Percentiles rank a stretch among this genome's conserved stretches.
phyloP scores from a whole-genome alignment of 92 coral and sea anemone genomes.

The Epizoanthus stellaris region DNA sequence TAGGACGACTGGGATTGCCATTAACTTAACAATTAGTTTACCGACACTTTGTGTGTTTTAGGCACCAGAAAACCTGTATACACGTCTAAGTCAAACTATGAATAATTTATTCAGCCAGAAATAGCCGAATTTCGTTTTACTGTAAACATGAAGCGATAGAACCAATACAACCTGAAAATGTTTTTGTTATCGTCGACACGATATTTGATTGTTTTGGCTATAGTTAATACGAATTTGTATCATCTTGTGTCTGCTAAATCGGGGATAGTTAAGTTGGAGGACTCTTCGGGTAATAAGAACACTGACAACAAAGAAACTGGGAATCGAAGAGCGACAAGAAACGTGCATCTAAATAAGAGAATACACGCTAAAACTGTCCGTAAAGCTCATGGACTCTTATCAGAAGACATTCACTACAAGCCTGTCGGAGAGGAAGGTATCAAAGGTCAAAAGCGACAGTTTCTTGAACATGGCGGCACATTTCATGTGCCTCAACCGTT shows the following conservation, averaged over 20 bases:
- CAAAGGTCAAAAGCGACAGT: constrained; percentile 43
- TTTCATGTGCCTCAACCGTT: constrained; percentile 43
- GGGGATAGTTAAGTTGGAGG: not conserved
- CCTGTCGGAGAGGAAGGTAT: not conserved
- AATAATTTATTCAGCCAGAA: not conserved
- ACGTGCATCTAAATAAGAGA: not conserved
- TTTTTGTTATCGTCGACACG: constrained; percentile 7
- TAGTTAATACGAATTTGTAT: not conserved
- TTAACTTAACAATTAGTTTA: not conserved
- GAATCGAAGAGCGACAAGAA: not conserved
- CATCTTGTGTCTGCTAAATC: not conserved
- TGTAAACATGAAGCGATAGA: constrained; percentile 23
- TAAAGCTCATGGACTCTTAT: constrained; percentile 27
- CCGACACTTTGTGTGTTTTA: not conserved
- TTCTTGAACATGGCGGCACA: constrained; percentile 28
- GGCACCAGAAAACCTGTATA: constrained; percentile 15
- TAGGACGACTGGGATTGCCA: not conserved
- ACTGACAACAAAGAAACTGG: constrained; percentile 1
- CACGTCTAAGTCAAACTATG: not conserved
- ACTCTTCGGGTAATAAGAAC: not conserved
- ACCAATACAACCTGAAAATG: constrained; percentile 19
- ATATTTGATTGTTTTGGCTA: constrained; percentile 16
- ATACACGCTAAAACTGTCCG: not conserved
- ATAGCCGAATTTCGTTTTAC: not conserved
- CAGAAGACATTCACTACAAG: not conserved